phyloP scores from a whole-genome alignment of 2,113 vertebrate species.

The Gallinago undulata region DNA sequence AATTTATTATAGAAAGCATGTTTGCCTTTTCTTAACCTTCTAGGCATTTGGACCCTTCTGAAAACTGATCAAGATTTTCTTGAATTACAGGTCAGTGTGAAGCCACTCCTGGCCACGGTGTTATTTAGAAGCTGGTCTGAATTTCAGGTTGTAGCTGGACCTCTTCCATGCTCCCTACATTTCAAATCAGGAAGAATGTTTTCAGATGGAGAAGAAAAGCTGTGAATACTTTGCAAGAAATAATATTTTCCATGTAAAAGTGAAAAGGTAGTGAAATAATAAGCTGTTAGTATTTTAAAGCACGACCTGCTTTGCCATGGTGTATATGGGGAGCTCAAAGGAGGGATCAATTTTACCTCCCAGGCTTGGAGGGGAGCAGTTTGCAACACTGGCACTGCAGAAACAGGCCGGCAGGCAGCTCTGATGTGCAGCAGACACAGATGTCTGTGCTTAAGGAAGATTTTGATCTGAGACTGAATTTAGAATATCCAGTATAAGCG shows the following conservation, averaged over 20 bases:
- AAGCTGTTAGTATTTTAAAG: background rate
- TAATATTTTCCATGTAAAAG: background rate
- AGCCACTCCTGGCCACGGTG: background rate
- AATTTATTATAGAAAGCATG: background rate
- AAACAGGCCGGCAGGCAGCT: background rate
- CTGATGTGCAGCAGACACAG: rapidly evolving
- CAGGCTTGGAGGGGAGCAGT: background rate
- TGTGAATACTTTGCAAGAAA: background rate
- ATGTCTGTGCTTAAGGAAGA: background rate
- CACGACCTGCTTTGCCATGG: background rate
- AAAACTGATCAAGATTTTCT: background rate
- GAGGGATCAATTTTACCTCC: background rate
- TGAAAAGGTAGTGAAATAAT: background rate
- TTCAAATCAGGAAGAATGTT: background rate
- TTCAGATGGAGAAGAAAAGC: background rate
- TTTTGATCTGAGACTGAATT: background rate
- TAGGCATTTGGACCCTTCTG: background rate
- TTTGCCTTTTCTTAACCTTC: background rate
- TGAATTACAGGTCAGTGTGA: background rate
- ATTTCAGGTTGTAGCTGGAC: background rate
- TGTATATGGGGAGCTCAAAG: background rate
- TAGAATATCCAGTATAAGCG: background rate
- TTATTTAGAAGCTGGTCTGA: background rate
- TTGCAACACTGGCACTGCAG: background rate
- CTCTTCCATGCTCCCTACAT: background rate